Conservation (phyloP, 2,113 vertebrate species). For the Uria lomvia region DNA sequence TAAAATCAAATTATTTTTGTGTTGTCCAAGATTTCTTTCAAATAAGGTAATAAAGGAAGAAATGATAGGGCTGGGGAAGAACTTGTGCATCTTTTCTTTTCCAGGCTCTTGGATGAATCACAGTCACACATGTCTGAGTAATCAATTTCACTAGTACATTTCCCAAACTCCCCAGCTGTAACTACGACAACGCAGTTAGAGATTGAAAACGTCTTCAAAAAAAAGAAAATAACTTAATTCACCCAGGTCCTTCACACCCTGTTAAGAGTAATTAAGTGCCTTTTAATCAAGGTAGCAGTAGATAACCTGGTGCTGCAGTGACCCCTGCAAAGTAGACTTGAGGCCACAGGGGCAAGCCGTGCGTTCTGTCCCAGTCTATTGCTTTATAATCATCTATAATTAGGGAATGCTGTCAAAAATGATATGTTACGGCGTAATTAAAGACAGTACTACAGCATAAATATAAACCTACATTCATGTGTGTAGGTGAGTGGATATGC, state of each 20-base stretch:
- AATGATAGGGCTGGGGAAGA: slow-evolving; percentile 25
- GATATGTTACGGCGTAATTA: neutral
- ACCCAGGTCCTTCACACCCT: neutral
- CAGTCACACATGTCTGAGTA: slow-evolving; percentile 68
- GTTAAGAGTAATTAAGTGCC: neutral
- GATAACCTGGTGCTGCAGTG: neutral
- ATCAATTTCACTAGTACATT: slow-evolving; percentile 59
- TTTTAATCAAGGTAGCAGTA: neutral
- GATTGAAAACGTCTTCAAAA: slow-evolving; percentile 26
- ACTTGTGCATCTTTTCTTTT: slow-evolving; percentile 34
- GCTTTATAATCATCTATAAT: neutral
- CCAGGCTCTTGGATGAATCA: slow-evolving; percentile 49
- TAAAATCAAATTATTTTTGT: slow-evolving; percentile 36
- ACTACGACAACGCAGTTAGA: slow-evolving; percentile 44
- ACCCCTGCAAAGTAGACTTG: neutral
- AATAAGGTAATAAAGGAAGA: slow-evolving; percentile 53
- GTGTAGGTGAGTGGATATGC: neutral
- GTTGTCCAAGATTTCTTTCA: slow-evolving; percentile 40
- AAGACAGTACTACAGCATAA: neutral
- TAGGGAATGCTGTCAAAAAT: neutral
- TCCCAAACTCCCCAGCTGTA: slow-evolving; percentile 54
- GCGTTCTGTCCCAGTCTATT: neutral
- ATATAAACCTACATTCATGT: neutral
- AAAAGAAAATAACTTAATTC: neutral
- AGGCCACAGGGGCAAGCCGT: neutral